Percentiles rank a stretch among this genome's conserved stretches.
Conservation (phyloP, 2,113 vertebrate genomes). For the Ploceus nigricollis region DNA sequence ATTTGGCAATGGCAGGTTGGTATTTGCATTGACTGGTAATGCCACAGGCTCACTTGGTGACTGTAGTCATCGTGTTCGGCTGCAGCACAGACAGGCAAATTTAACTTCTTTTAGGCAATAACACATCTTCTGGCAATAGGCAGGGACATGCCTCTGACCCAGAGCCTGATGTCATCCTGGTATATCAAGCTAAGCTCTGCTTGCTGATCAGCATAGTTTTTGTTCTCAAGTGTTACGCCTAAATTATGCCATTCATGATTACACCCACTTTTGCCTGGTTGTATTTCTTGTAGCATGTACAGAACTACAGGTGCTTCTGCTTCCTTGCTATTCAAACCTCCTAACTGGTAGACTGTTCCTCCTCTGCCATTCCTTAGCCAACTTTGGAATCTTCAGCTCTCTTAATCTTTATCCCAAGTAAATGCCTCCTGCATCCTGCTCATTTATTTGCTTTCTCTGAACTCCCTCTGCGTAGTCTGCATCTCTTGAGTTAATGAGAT, state of each 20-base stretch:
- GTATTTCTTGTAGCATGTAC: background rate
- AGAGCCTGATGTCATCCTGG: background rate
- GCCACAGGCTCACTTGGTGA: background rate
- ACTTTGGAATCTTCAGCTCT: background rate
- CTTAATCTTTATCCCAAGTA: background rate
- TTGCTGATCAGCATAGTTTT: background rate
- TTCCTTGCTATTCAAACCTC: background rate
- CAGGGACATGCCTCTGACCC: background rate
- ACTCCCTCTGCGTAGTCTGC: background rate
- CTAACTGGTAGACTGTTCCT: background rate
- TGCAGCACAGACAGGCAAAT: background rate
- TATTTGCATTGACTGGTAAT: background rate
- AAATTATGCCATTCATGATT: background rate
- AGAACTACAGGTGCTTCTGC: background rate
- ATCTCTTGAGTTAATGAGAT: slow-evolving; percentile 6
- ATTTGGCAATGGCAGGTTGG: background rate
- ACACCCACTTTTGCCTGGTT: background rate
- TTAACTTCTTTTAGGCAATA: background rate
- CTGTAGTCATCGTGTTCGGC: background rate
- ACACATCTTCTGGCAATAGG: background rate
- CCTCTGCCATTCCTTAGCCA: background rate
- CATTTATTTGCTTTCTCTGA: slow-evolving; percentile 3
- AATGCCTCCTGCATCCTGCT: background rate
- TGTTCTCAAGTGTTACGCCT: background rate
- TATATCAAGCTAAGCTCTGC: background rate